Conservation (phyloP, 2,888 invertebrate species). For the Alsophila aescularia region DNA sequence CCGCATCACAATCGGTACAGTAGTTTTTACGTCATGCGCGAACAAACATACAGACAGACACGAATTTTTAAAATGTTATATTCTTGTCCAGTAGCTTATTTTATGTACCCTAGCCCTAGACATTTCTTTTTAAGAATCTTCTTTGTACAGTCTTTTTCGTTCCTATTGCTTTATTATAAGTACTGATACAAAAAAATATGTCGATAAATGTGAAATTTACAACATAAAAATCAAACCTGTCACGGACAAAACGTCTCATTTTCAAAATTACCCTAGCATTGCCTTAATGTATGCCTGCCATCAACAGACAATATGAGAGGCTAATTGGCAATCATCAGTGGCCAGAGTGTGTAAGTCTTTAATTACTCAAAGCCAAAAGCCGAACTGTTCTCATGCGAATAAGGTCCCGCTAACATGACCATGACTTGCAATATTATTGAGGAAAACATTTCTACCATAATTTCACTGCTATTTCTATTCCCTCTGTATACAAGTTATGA, state of each 20-base stretch:
- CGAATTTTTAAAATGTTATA: too few species aligned
- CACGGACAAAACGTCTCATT: not conserved
- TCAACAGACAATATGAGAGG: conserved; percentile 9
- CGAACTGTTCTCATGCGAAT: conserved; percentile 23
- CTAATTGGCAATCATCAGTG: conserved; percentile 12
- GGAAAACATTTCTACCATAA: not conserved
- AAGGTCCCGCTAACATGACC: conserved; percentile 4
- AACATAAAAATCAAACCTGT: too few species aligned
- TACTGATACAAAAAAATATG: too few species aligned
- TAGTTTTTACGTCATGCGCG: too few species aligned
- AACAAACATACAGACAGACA: too few species aligned
- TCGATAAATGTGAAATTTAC: too few species aligned
- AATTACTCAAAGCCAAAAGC: conserved; percentile 22
- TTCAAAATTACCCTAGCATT: not conserved
- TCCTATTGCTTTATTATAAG: too few species aligned
- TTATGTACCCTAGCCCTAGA: too few species aligned
- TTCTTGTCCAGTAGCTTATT: too few species aligned
- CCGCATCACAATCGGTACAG: too few species aligned
- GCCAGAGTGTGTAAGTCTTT: conserved; percentile 9
- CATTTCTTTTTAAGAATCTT: too few species aligned
- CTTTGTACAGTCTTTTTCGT: too few species aligned
- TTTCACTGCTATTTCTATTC: not conserved
- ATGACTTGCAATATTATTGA: not conserved
- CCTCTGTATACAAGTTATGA: not conserved
- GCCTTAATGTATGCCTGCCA: not conserved